Evolutionary conservation across 2,888 invertebrate genomes (phyloP).

Genomic region (Calameuta pallipes): DNA sequence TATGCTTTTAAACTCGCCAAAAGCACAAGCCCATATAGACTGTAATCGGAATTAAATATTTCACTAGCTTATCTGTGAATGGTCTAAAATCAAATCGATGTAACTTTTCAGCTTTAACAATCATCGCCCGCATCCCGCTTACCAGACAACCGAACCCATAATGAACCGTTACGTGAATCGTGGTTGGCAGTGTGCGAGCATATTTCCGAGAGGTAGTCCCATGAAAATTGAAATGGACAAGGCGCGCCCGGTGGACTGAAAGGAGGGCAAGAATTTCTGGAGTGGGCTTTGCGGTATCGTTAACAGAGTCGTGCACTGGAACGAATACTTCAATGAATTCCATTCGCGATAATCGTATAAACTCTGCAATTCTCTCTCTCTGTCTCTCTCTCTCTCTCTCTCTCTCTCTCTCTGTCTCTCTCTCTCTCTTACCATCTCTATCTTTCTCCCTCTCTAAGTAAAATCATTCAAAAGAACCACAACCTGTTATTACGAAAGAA

Average conservation of each 20-base stretch:
- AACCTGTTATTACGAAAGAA: neutral
- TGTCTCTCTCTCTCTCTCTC: no score
- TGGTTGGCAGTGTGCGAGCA: neutral
- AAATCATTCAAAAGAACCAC: neutral
- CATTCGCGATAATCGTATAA: neutral
- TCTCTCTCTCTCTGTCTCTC: no score
- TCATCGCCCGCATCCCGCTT: neutral
- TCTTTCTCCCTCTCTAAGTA: neutral
- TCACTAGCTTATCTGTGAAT: neutral
- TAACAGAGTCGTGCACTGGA: neutral
- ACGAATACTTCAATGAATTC: neutral
- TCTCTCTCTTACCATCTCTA: neutral
- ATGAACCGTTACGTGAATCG: neutral
- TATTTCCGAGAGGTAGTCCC: neutral
- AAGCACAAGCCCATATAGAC: neutral
- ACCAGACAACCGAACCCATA: neutral
- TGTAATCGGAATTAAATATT: neutral
- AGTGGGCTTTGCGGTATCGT: slow-evolving; percentile 1
- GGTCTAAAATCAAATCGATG: neutral
- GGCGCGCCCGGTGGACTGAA: neutral
- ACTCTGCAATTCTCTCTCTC: neutral
- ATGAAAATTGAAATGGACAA: neutral
- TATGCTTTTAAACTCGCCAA: neutral
- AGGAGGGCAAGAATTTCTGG: slow-evolving; percentile 1
- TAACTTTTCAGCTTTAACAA: neutral